Evolutionary conservation across 2,797 vertebrate species (phyloP).

Genomic region (Anguilla pacifica): DNA sequence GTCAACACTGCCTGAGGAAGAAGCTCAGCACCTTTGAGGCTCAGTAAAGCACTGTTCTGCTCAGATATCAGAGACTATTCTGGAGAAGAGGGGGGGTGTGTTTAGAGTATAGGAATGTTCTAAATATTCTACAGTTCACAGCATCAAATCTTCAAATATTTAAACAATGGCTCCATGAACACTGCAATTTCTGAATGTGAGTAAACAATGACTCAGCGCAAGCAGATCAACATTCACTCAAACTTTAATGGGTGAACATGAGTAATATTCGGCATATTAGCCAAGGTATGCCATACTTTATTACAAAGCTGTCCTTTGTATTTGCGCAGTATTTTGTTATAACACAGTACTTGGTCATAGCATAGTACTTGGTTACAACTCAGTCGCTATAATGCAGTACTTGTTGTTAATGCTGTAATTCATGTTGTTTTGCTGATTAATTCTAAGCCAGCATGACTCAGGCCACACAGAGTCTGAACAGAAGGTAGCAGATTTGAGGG

Average conservation of each 20-base stretch:
- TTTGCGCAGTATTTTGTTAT: neutral
- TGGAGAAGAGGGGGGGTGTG: neutral
- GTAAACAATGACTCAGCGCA: neutral
- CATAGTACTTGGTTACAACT: neutral
- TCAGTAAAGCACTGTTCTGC: neutral
- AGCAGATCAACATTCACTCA: neutral
- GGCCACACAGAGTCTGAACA: neutral
- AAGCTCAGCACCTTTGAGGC: neutral
- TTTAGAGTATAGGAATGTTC: neutral
- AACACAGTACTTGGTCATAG: neutral
- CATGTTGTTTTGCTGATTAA: neutral
- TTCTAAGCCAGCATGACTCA: neutral
- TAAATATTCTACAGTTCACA: too few relatives aligned
- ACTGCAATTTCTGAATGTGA: neutral
- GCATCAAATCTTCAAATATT: neutral
- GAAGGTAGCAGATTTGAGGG: neutral
- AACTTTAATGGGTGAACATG: neutral
- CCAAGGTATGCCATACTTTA: neutral
- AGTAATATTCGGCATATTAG: neutral
- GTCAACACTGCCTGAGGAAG: neutral
- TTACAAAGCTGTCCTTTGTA: neutral
- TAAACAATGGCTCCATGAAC: neutral
- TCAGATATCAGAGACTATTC: neutral
- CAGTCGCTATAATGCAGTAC: neutral
- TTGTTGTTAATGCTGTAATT: neutral